These are phyloP conservation scores for Glaucidium brasilianum DNA, from an alignment of 2,113 vertebrate species.

Conservation along the genomic window DNA sequence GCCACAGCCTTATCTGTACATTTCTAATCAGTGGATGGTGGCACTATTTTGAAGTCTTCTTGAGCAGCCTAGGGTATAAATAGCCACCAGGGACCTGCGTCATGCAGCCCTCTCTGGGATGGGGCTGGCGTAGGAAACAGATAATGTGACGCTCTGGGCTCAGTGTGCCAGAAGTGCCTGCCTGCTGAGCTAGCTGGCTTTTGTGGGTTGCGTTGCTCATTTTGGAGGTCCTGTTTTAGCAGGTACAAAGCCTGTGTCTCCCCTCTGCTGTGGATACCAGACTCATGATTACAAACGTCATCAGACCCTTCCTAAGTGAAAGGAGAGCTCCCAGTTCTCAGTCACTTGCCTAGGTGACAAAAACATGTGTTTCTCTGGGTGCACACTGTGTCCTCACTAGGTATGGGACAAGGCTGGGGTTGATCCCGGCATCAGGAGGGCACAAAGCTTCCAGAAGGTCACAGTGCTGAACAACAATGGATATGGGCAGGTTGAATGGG, in stretches of 20 bases:
- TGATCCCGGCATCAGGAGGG: not conserved
- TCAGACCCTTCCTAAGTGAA: not conserved
- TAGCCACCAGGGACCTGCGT: rapidly evolving
- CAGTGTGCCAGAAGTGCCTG: slow-evolving; percentile 3
- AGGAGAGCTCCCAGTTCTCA: not conserved
- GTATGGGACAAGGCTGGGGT: not conserved
- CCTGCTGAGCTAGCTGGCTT: slow-evolving; percentile 1
- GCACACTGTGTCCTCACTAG: not conserved
- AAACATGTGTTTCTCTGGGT: not conserved
- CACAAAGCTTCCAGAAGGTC: not conserved
- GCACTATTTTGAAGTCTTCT: not conserved
- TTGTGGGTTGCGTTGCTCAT: slow-evolving; percentile 35
- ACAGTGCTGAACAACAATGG: rapidly evolving
- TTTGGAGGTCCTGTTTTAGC: slow-evolving; percentile 24
- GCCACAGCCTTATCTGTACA: not conserved
- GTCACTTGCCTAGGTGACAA: not conserved
- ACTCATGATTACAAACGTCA: not conserved
- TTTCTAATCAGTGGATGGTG: not conserved
- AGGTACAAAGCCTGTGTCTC: not conserved
- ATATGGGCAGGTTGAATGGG: not conserved
- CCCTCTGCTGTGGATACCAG: slow-evolving; percentile 42
- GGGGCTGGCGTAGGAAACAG: not conserved
- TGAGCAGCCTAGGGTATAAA: slow-evolving; percentile 11
- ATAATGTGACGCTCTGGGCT: not conserved
- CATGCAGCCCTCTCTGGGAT: not conserved